A percentile compares a stretch with the other conserved stretches of the same genome.
Evolutionary conservation across 2,113 vertebrate genomes (phyloP).

Genomic region (Corythornis madagascariensis): DNA sequence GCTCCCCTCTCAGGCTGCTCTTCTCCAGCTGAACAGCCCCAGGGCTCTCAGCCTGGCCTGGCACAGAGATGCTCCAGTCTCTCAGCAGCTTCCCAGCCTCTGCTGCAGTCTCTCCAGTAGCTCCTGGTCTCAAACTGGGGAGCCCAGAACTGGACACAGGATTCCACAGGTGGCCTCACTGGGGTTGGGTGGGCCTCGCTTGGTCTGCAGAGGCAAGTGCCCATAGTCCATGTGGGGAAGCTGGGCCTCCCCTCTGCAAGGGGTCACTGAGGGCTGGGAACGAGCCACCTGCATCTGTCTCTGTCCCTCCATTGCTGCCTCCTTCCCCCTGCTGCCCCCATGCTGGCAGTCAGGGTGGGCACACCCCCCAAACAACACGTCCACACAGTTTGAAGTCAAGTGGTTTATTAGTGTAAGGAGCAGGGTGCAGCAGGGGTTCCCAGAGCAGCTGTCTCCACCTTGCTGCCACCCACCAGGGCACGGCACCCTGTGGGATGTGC

Average conservation of each 20-base stretch:
- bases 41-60: too few relatives aligned
- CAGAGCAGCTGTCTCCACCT: slow-evolving; percentile 8
- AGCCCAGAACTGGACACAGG: too few relatives aligned
- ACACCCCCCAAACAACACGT: neutral
- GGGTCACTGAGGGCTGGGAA: neutral
- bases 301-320: neutral
- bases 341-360: neutral
- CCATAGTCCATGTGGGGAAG: rapidly evolving
- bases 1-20: too few relatives aligned
- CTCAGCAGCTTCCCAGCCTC: too few relatives aligned
- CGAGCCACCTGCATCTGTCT: rapidly evolving
- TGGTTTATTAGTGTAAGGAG: slow-evolving; percentile 42
- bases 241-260: too few relatives aligned
- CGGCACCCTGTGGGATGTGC: rapidly evolving
- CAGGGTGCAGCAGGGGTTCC: slow-evolving; percentile 42
- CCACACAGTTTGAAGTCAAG: rapidly evolving
- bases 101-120: too few relatives aligned
- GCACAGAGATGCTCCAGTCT: too few relatives aligned
- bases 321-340: rapidly evolving
- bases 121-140: too few relatives aligned
- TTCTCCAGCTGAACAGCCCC: too few relatives aligned
- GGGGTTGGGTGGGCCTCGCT: too few relatives aligned
- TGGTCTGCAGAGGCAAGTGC: neutral
- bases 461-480: neutral
- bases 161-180: too few relatives aligned